A percentile compares a stretch with the other conserved stretches of the same genome.
phyloP scores from a whole-genome alignment of 2,888 invertebrate species.

The Synergus umbraculus region DNA sequence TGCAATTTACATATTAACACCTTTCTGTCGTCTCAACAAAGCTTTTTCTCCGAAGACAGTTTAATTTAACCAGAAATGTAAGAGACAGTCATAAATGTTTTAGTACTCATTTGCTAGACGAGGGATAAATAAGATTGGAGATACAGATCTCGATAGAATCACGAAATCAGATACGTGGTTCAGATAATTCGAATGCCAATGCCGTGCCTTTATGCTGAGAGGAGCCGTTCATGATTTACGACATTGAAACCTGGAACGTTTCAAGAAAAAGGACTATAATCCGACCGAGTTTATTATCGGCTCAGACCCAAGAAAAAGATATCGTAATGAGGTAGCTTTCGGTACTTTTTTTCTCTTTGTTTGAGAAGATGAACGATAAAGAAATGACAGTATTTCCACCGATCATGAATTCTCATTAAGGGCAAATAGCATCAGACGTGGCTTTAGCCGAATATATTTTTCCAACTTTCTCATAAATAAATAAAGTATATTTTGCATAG shows the following conservation, averaged over 20 bases:
- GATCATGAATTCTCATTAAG: constrained; percentile 22
- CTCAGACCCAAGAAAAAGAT: constrained; percentile 11
- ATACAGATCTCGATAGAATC: constrained; percentile 21
- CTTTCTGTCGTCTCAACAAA: constrained; percentile 25
- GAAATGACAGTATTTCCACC: background rate
- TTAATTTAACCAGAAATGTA: constrained; percentile 37
- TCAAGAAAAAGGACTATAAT: constrained; percentile 12
- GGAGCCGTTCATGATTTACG: constrained; percentile 30
- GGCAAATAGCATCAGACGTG: background rate
- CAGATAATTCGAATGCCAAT: constrained; percentile 34
- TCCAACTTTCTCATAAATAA: too few species aligned
- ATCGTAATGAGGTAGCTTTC: constrained; percentile 25
- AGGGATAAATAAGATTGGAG: constrained; percentile 40
- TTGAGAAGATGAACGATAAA: constrained; percentile 8
- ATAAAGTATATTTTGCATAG: too few species aligned
- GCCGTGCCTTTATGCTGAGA: constrained; percentile 16
- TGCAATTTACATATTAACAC: constrained; percentile 39
- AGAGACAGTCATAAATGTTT: constrained; percentile 39
- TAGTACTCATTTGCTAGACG: constrained; percentile 38
- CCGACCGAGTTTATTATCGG: constrained; percentile 9
- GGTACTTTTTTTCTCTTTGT: background rate
- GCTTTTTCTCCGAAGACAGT: constrained; percentile 17
- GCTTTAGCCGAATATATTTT: too few species aligned
- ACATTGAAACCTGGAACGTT: constrained; percentile 17
- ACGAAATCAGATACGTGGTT: constrained; percentile 27